A percentile compares a stretch with the other conserved stretches of the same genome.
These are phyloP conservation scores for Cheilosia pagana DNA, from an alignment of 2,888 invertebrate genomes.

Conservation along the genomic window DNA sequence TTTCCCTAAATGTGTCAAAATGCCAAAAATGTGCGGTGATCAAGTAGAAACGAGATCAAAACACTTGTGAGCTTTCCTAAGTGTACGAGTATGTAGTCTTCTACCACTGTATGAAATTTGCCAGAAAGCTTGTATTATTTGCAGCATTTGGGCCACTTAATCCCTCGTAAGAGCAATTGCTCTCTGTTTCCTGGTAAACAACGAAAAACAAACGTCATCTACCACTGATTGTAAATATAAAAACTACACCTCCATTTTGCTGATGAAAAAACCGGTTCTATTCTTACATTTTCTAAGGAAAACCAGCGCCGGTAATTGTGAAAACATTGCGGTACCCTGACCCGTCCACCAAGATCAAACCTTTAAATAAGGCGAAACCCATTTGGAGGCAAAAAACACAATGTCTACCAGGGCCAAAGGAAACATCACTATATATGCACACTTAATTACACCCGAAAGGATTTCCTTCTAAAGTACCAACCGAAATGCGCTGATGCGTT, in stretches of 20 bases:
- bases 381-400: constrained; percentile 33
- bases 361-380: constrained; percentile 27
- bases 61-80: too few relatives aligned
- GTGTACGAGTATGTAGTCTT: too few relatives aligned
- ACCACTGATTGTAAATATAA: not conserved
- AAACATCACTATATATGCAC: constrained; percentile 52
- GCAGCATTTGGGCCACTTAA: too few relatives aligned
- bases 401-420: constrained; percentile 34
- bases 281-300: constrained; percentile 1
- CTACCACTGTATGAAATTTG: too few relatives aligned
- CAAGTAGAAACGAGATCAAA: too few relatives aligned
- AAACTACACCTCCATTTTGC: not conserved
- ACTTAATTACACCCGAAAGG: constrained; percentile 70
- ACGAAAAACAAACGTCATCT: not conserved
- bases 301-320: constrained; percentile 53
- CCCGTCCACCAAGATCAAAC: constrained; percentile 48
- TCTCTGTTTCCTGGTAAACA: too few relatives aligned
- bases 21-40: too few relatives aligned
- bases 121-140: too few relatives aligned
- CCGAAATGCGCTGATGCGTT: constrained; percentile 57
- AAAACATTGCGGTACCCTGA: constrained; percentile 64
- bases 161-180: too few relatives aligned
- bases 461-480: constrained; percentile 42
- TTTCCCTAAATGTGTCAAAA: too few relatives aligned
- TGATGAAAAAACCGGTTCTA: constrained; percentile 34